Conservation (phyloP, 2,888 invertebrate species). For the Rhaphigaster nebulosa region DNA sequence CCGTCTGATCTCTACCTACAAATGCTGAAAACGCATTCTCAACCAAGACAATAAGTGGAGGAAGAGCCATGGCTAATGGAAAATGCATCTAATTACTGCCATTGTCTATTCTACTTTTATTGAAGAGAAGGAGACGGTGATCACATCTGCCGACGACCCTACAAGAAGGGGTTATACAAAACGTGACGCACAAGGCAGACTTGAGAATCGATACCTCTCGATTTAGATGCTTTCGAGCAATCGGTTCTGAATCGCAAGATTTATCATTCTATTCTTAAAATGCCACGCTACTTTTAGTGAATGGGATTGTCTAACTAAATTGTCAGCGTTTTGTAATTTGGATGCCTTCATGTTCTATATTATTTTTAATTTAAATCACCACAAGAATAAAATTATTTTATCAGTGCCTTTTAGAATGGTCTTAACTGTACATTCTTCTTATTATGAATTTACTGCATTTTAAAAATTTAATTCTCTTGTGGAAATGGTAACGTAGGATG, state of each 20-base stretch:
- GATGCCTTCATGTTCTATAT: no score
- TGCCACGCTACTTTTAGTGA: neutral
- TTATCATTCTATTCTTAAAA: neutral
- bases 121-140: conserved; percentile 58
- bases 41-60: conserved; percentile 57
- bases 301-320: neutral
- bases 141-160: conserved; percentile 32
- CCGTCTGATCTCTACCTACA: neutral
- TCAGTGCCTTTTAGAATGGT: no score
- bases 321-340: neutral
- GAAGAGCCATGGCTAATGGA: conserved; percentile 64
- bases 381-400: no score
- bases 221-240: conserved; percentile 1
- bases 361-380: no score
- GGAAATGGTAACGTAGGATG: no score
- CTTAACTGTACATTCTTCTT: no score
- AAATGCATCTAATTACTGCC: conserved; percentile 63
- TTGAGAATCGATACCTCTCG: conserved; percentile 47
- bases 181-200: conserved; percentile 47
- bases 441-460: no score
- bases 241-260: neutral
- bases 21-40: conserved; percentile 53
- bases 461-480: no score
- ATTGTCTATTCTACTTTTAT: conserved; percentile 64
- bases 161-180: conserved; percentile 57